Percentiles rank a stretch among this genome's conserved stretches.
Evolutionary conservation across 1,140 invertebrate species (phyloP).

Genomic region (Drepana arcuata): DNA sequence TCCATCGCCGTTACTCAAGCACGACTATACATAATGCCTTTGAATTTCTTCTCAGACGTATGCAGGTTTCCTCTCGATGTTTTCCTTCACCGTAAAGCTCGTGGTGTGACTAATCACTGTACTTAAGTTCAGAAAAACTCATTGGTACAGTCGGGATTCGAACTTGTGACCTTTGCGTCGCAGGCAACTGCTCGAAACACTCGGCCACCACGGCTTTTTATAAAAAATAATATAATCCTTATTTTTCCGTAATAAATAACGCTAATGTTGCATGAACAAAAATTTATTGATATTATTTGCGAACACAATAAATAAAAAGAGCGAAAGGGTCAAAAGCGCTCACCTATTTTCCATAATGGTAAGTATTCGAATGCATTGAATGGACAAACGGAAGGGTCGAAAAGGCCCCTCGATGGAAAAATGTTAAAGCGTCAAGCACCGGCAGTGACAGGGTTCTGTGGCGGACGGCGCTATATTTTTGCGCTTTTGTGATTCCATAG

Average conservation of each 20-base stretch:
- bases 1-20: too few species aligned
- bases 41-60: too few species aligned
- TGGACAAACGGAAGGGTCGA: constrained; percentile 38
- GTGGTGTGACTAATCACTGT: too few species aligned
- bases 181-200: too few species aligned
- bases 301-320: constrained; percentile 43
- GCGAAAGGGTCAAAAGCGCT: constrained; percentile 42
- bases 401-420: constrained; percentile 37
- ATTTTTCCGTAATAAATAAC: constrained; percentile 12
- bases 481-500: constrained; percentile 46
- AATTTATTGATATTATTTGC: constrained; percentile 50
- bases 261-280: constrained; percentile 44
- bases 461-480: constrained; percentile 50
- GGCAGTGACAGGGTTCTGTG: constrained; percentile 40
- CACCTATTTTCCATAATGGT: constrained; percentile 38
- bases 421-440: constrained; percentile 46
- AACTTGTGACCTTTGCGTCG: too few species aligned
- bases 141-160: too few species aligned
- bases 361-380: constrained; percentile 28
- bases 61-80: too few species aligned
- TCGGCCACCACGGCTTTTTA: too few species aligned
- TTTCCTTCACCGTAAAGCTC: too few species aligned
- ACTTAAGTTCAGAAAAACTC: too few species aligned
- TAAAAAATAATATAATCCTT: too few species aligned
- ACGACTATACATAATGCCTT: too few species aligned